These are phyloP conservation scores for Psammodynastes pulverulentus DNA, from an alignment of 2,113 vertebrate genomes.

Conservation along the genomic window DNA sequence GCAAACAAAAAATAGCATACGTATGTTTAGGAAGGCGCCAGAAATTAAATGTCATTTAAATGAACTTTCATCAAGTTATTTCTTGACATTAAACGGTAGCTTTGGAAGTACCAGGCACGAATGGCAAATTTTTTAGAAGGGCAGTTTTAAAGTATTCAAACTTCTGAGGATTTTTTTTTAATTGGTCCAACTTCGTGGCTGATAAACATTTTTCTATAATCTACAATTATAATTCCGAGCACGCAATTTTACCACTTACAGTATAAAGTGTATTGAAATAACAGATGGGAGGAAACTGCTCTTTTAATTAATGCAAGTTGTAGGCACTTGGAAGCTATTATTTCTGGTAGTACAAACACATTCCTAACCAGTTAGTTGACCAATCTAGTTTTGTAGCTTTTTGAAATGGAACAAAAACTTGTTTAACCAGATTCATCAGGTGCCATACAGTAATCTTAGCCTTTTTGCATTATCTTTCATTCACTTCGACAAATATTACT, in stretches of 20 bases:
- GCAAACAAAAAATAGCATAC: background rate
- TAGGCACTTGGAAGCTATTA: background rate
- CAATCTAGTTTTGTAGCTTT: background rate
- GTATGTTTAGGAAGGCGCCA: background rate
- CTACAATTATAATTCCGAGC: too few relatives aligned
- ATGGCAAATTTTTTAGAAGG: background rate
- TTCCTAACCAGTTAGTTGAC: background rate
- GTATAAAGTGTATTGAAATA: too few relatives aligned
- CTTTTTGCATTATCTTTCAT: background rate
- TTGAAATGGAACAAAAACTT: background rate
- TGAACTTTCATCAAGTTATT: background rate
- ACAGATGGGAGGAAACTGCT: background rate
- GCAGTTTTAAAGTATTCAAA: background rate
- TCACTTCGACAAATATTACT: background rate
- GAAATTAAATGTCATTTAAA: background rate
- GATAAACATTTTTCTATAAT: background rate
- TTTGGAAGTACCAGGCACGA: background rate
- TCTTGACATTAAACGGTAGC: background rate
- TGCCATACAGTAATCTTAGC: background rate
- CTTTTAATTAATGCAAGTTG: background rate
- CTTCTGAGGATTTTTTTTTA: background rate
- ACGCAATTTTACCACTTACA: background rate
- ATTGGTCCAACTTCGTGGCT: background rate
- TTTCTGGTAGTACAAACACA: background rate
- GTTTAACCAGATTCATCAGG: background rate